Evolutionary conservation across 2,888 invertebrate genomes (phyloP), one percentile per base, ranked within the genome.

Genomic region (Endomychus coccineus): DNA sequence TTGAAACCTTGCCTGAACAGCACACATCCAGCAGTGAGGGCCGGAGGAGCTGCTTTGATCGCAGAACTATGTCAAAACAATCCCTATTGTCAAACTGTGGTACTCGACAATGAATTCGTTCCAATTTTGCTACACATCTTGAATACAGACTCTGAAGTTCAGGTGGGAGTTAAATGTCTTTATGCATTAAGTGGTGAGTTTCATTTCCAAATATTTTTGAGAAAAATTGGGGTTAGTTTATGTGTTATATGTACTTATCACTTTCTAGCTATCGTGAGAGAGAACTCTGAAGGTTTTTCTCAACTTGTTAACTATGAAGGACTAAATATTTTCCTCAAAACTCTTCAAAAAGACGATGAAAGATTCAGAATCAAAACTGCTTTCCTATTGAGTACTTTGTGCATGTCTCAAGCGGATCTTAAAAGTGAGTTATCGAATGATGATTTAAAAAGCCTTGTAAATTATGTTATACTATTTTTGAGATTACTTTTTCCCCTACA

Each of bases 61-160:
- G 90, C 83, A 0, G 83, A 82, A 51, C 61, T 89, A 38, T 78
- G 83, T 19, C 92, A 94, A 65, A 90, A 92, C 66, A 91, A 92
- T 66, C 77, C 81, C 0, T 82, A 74, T 57, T 87, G 87, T 51
- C 92, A 94, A 61, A 64, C 74, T 15, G 69, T 72, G 24, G 76
- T 81, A n/a, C 48, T 85, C 3, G 77, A 82, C 41, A 69, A 72
- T 28, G 75, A 77, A 0, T 65, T 83, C 5, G 62, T 91, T 25
- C 74, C 77, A 0, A 66, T 73, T 5, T 61, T 91, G 10, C 55
- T 85, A 9, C 61, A 64, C 3, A 61, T 83, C 36, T 62, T 80
- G 7, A 73, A 77, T 48, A 66, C 64, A 6, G 71, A 72, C 42
- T 59, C 66, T 0, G 81, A 83, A 55, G 57, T 64, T 0, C 69